phyloP scores from a whole-genome alignment of 2,113 vertebrate species.

The Heptranchias perlo region DNA sequence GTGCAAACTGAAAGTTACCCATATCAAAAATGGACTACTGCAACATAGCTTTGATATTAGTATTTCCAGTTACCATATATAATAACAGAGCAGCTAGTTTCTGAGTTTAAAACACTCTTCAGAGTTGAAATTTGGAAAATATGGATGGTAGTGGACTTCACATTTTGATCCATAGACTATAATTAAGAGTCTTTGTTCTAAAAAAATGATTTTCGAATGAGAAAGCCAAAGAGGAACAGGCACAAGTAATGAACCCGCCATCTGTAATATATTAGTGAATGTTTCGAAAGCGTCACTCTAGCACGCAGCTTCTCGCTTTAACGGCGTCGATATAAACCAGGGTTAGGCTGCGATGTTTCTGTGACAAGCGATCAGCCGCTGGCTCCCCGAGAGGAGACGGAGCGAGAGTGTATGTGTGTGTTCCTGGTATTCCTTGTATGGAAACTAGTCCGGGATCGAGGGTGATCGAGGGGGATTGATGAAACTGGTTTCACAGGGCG shows the following conservation, averaged over 20 bases:
- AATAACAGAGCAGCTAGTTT: not conserved
- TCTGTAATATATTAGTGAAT: no score
- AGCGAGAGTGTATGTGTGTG: not conserved
- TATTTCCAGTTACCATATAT: not conserved
- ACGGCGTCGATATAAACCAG: conserved; percentile 30
- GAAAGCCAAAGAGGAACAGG: not conserved
- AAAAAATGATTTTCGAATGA: not conserved
- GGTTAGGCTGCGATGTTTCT: conserved; percentile 10
- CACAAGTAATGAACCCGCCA: not conserved
- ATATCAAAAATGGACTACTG: not conserved
- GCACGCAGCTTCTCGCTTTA: conserved; percentile 23
- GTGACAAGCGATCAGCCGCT: conserved; percentile 31
- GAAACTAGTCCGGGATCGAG: not conserved
- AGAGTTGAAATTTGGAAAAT: not conserved
- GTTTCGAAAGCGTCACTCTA: not conserved
- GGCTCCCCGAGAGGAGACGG: not conserved
- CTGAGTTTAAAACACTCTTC: not conserved
- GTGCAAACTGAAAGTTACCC: not conserved
- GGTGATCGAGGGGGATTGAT: not conserved
- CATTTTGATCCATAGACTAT: not conserved
- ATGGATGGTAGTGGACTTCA: not conserved
- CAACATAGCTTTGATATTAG: not conserved
- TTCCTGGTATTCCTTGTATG: conserved; percentile 29
- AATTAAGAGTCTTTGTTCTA: not conserved
- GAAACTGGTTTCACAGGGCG: not conserved